A percentile compares a stretch with the other conserved stretches of the same genome.
Evolutionary conservation across 2,113 vertebrate species (phyloP).

Genomic region (Solea solea): DNA sequence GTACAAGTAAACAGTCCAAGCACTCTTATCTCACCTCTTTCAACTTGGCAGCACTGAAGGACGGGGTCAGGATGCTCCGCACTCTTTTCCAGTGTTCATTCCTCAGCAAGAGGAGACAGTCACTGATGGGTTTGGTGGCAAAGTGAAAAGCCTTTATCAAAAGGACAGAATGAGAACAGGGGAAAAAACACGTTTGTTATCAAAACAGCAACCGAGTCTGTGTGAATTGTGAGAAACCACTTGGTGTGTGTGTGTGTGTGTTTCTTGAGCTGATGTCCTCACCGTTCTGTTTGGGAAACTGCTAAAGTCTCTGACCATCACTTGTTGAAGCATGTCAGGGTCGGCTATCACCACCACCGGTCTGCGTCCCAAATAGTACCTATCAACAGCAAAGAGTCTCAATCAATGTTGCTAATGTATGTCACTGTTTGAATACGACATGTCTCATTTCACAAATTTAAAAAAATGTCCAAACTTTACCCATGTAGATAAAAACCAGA

Average conservation of each 20-base stretch:
- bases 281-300: constrained; percentile 90
- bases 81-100: constrained; percentile 91
- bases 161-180: not conserved
- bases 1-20: too few species aligned
- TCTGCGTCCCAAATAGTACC: constrained; percentile 88
- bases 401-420: not conserved
- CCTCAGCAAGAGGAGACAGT: constrained; percentile 89
- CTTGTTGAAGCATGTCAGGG: constrained; percentile 86
- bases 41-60: constrained; percentile 88
- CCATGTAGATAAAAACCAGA: too few species aligned
- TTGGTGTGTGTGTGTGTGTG: not conserved
- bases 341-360: constrained; percentile 70
- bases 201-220: not conserved
- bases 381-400: constrained; percentile 49
- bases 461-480: not conserved
- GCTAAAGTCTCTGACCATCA: constrained; percentile 90
- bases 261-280: constrained; percentile 13
- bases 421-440: too few species aligned
- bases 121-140: constrained; percentile 84
- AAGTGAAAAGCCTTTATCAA: constrained; percentile 43
- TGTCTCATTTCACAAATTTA: too few species aligned
- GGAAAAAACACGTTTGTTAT: not conserved
- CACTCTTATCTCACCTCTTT: constrained; percentile 85
- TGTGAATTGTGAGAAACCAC: not conserved
- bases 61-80: constrained; percentile 86